Base-by-base conservation (phyloP, 2,888 invertebrate genomes). In the Perizoma flavofasciatum region DNA sequence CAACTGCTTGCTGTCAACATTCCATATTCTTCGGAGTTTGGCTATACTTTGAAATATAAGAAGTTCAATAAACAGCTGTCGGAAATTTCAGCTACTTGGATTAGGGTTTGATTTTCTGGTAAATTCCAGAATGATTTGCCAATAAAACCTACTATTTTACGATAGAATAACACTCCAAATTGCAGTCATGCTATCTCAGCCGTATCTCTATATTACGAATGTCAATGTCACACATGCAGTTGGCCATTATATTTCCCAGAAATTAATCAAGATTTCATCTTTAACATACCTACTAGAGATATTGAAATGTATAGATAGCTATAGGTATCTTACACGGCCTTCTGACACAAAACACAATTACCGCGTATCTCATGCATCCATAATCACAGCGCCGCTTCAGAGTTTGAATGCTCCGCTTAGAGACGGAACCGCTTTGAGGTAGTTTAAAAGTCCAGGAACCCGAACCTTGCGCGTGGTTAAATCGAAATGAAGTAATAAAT, bases 341-440 rank as follows among this genome's bases (percentile, higher is more conserved):
- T 48, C 41, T 10, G 46, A 55, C 40, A 59, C 50, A 44, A 37
- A 54, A 55, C 47, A 39, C 50, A 59, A 59, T 59, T 59, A 47
- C 41, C 47, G 47, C 47, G 47, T 39, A 50, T 50, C 50, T 59
- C 59, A 59, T 59, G 59, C 59, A 59, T 59, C 54, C 39, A 22
- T 51, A 57, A 57, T 51, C 49, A 49, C 44, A 5, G 7, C 32
- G 40, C 8, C 11, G 9, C 44, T 52, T 8, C 40, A 39, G 49
- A 49, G 32, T 50, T n/a, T 41, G 43, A 49, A 22, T 3, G 22
- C 37, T 37, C 7, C 7, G 37, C 37, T 6, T 37, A 37, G 6
- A 5, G 37, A 2, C 37, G 5, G 37, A 37, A 7, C 37, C 37
- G 7, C 55, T 55, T 55, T 52, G 52, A 45, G 53, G 32, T 34